A percentile compares a stretch with the other conserved stretches of the same genome.
phyloP scores from a whole-genome alignment of 2,888 invertebrate genomes.

The Aporophyla lueneburgensis region DNA sequence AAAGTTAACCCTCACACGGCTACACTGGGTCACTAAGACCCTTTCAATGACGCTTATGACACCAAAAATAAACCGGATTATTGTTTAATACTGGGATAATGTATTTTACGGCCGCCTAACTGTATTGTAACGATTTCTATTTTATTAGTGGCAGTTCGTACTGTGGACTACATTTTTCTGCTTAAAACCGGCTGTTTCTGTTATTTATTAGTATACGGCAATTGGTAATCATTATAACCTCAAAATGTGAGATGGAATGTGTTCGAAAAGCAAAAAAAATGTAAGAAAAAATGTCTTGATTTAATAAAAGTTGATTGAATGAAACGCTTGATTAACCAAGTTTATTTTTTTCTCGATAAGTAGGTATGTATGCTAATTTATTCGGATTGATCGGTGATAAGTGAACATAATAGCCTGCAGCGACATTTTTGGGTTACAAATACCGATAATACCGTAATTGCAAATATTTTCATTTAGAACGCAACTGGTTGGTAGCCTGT shows the following conservation, averaged over 20 bases:
- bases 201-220: conserved; percentile 60
- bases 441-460: conserved; percentile 49
- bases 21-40: conserved; percentile 57
- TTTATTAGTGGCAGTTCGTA: conserved; percentile 65
- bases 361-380: conserved; percentile 43
- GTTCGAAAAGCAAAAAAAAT: conserved; percentile 50
- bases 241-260: conserved; percentile 45
- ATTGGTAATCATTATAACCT: conserved; percentile 48
- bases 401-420: conserved; percentile 35
- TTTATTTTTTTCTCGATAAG: conserved; percentile 21
- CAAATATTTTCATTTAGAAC: conserved; percentile 37
- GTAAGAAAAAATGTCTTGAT: conserved; percentile 14
- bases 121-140: conserved; percentile 71
- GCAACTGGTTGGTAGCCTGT: conserved; percentile 20
- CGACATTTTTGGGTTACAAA: conserved; percentile 51
- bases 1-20: conserved; percentile 42
- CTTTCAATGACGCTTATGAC: conserved; percentile 59
- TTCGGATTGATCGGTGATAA: conserved; percentile 31
- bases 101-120: conserved; percentile 74
- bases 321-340: conserved; percentile 11
- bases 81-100: conserved; percentile 65
- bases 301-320: conserved; percentile 14
- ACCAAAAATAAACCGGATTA: conserved; percentile 66
- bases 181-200: conserved; percentile 63
- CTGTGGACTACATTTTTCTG: conserved; percentile 66